phyloP scores from a whole-genome alignment of 2,888 invertebrate genomes.

The Parelbella ahira region DNA sequence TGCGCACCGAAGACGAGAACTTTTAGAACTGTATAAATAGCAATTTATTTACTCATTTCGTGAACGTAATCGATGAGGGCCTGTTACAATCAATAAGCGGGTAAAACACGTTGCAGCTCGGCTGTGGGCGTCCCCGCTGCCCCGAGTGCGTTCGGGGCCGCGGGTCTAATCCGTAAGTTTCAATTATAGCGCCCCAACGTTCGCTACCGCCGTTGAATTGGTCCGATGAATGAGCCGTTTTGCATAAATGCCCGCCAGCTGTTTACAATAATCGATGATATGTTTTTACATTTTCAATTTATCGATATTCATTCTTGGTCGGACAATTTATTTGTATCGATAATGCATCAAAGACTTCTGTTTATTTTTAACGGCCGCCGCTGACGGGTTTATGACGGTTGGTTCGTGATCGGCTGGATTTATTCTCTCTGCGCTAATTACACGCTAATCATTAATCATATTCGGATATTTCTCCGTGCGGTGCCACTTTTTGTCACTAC shows the following conservation, averaged over 20 bases:
- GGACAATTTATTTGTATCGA: conserved; percentile 74
- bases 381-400: conserved; percentile 56
- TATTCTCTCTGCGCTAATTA: conserved; percentile 42
- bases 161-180: conserved; percentile 38
- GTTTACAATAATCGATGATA: conserved; percentile 78
- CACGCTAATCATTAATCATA: conserved; percentile 41
- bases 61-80: too few relatives aligned
- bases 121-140: conserved; percentile 27
- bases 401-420: conserved; percentile 28
- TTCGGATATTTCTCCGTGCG: conserved; percentile 1
- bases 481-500: neutral
- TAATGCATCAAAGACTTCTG: conserved; percentile 69
- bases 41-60: too few relatives aligned
- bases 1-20: too few relatives aligned
- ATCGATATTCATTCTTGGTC: conserved; percentile 70
- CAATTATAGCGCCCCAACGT: conserved; percentile 54
- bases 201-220: conserved; percentile 73
- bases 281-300: conserved; percentile 78
- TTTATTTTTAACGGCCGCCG: conserved; percentile 54
- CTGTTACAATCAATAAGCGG: conserved; percentile 20
- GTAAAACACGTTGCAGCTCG: conserved; percentile 7
- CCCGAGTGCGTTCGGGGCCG: conserved; percentile 9
- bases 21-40: too few relatives aligned
- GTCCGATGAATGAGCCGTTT: conserved; percentile 65
- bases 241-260: conserved; percentile 77